phyloP scores from a whole-genome alignment of 2,113 vertebrate genomes.

The Esox niger region DNA sequence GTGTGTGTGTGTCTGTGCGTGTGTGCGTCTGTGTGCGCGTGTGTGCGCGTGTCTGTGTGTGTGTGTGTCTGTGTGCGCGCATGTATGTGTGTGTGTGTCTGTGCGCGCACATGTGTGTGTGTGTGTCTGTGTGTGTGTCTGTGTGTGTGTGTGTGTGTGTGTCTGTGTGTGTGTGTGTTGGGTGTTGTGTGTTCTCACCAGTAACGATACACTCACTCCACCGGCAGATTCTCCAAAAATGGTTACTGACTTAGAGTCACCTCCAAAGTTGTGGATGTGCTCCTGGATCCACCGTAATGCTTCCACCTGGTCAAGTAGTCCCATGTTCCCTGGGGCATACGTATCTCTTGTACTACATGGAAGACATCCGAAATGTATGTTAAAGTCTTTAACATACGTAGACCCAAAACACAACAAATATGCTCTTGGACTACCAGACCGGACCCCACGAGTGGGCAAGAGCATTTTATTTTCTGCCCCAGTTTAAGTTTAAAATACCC shows the following conservation, averaged over 20 bases:
- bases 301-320: constrained; percentile 83
- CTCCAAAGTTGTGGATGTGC: constrained; percentile 85
- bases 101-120: not conserved
- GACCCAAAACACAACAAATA: no score
- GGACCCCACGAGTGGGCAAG: no score
- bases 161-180: not conserved
- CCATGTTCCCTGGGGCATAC: constrained; percentile 81
- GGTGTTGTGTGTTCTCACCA: constrained; percentile 62
- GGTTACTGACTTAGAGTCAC: constrained; percentile 80
- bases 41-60: not conserved
- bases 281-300: constrained; percentile 85
- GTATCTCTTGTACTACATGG: constrained; percentile 80
- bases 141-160: not conserved
- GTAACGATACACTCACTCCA: constrained; percentile 77
- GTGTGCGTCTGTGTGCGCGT: no score
- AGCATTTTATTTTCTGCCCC: no score
- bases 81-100: not conserved
- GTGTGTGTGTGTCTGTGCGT: no score
- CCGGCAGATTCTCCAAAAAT: constrained; percentile 88
- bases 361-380: not conserved
- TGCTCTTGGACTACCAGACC: no score
- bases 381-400: not conserved
- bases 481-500: no score
- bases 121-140: not conserved
- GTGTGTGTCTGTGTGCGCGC: not conserved